These are phyloP conservation scores for Lochmaea capreae DNA, from an alignment of 2,888 invertebrate species.

Conservation along the genomic window DNA sequence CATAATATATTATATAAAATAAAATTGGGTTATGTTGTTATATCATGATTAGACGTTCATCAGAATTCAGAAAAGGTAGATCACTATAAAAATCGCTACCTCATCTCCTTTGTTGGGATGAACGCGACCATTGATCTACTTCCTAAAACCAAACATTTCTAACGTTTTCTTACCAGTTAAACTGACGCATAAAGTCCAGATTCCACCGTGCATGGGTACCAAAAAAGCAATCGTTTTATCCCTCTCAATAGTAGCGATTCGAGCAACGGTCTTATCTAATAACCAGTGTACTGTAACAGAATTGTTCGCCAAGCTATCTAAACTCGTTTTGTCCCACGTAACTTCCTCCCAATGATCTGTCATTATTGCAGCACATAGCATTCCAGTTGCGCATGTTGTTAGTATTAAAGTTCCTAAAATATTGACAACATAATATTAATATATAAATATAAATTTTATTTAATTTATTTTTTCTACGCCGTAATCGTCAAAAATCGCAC, in stretches of 20 bases:
- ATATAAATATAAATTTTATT: too few relatives aligned
- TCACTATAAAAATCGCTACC: too few relatives aligned
- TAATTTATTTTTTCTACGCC: too few relatives aligned
- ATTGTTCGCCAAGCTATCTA: conserved; percentile 71
- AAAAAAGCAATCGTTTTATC: conserved; percentile 71
- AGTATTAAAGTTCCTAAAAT: conserved; percentile 69
- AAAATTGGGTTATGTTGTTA: too few relatives aligned
- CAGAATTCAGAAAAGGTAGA: too few relatives aligned
- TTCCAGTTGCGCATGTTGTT: conserved; percentile 82
- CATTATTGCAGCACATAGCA: conserved; percentile 88
- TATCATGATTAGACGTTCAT: too few relatives aligned
- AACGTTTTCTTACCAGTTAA: conserved; percentile 74
- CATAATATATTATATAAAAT: too few relatives aligned
- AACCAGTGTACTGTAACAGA: conserved; percentile 75
- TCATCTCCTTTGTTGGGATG: too few relatives aligned
- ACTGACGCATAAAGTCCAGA: conserved; percentile 89
- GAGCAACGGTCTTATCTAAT: conserved; percentile 80
- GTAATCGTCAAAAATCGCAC: too few relatives aligned
- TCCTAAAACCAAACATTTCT: too few relatives aligned
- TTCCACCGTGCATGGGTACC: conserved; percentile 91
- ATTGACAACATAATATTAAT: background rate
- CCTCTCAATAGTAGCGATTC: conserved; percentile 65
- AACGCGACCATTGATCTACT: too few relatives aligned
- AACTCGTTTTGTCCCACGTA: conserved; percentile 77
- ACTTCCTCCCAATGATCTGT: conserved; percentile 93